Percentiles rank a stretch among this genome's conserved stretches.
Conservation (phyloP, 2,113 vertebrate species). For the Scolopax mira region DNA sequence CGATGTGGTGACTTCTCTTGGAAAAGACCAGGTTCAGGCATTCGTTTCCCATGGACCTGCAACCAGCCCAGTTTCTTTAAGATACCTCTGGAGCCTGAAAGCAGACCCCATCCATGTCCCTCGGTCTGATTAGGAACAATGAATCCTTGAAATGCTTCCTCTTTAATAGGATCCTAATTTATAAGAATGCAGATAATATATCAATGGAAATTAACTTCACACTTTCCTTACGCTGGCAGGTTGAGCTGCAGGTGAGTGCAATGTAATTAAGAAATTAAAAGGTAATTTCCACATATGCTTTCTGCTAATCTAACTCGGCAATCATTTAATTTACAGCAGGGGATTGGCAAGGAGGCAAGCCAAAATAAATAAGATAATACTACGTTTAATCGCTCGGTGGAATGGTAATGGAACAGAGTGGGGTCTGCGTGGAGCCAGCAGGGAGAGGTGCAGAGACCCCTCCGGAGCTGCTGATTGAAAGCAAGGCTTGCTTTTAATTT, state of each 20-base stretch:
- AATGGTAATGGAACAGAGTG: slow-evolving; percentile 17
- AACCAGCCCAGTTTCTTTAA: neutral
- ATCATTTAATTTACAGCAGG: slow-evolving; percentile 70
- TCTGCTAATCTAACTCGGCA: slow-evolving; percentile 58
- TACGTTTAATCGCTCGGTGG: slow-evolving; percentile 31
- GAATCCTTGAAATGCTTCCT: neutral
- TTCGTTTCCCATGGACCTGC: neutral
- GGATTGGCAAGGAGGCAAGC: slow-evolving; percentile 65
- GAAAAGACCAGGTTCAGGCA: neutral
- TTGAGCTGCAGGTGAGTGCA: slow-evolving; percentile 75
- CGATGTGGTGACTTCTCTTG: neutral
- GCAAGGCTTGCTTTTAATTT: neutral
- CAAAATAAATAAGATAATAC: slow-evolving; percentile 75
- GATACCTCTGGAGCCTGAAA: neutral
- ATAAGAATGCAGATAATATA: slow-evolving; percentile 50
- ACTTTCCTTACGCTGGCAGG: slow-evolving; percentile 45
- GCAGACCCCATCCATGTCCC: neutral
- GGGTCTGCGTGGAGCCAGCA: neutral
- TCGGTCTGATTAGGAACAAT: neutral
- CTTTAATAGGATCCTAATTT: slow-evolving; percentile 60
- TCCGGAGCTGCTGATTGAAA: neutral
- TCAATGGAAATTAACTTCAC: slow-evolving; percentile 60
- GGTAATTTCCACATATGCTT: slow-evolving; percentile 77
- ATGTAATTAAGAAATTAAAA: slow-evolving; percentile 81
- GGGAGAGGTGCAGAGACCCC: slow-evolving; percentile 9